Evolutionary conservation across 2,888 invertebrate genomes (phyloP), one percentile per base, ranked within the genome.

Genomic region (Trichopria drosophilae): DNA sequence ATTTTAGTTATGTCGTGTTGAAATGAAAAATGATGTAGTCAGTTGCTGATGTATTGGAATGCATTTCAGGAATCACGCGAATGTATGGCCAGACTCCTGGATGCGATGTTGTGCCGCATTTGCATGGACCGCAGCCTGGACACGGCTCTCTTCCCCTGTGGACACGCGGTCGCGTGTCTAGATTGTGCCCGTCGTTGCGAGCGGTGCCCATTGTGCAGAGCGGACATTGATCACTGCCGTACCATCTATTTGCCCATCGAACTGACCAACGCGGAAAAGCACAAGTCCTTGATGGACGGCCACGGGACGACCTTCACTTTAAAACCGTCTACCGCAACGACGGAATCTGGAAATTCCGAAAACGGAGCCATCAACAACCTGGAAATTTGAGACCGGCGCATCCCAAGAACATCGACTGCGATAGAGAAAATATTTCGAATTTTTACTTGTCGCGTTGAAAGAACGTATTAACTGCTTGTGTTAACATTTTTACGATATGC

Each of bases 71-170:
- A 79, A 69, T 80, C 81, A 55, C 79, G 80, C 51, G 80, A 81
- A 62, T 78, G 78, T 54, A 68, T 82, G 42, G 76, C 79, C 22
- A 78, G 80, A 49, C 71, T 82, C 60, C 73, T 83, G 61, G 86
- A 86, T 66, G 84, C 86, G 43, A 84, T 90, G 78, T 86, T 88
- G 36, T 93, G 93, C 73, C 85, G 88, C 69, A 89, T 91, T 63
- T 93, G 93, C 72, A 90, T 92, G 90, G 92, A 93, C 78, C 81
- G 80, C 42, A 82, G 84, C 51, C 86, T 93, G 69, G 86, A 90
- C 77, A 86, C 89, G 24, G 86, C 88, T 62, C 87, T 93, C 77
- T 85, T 89, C 77, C 93, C 93, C 2, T 93, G 93, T 72, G 84
- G 89, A n/a, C 93, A 93, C 75, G 87, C 90, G 42, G 85, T 89